Conservation (phyloP, 2,113 vertebrate genomes). For the Amia ocellicauda region DNA sequence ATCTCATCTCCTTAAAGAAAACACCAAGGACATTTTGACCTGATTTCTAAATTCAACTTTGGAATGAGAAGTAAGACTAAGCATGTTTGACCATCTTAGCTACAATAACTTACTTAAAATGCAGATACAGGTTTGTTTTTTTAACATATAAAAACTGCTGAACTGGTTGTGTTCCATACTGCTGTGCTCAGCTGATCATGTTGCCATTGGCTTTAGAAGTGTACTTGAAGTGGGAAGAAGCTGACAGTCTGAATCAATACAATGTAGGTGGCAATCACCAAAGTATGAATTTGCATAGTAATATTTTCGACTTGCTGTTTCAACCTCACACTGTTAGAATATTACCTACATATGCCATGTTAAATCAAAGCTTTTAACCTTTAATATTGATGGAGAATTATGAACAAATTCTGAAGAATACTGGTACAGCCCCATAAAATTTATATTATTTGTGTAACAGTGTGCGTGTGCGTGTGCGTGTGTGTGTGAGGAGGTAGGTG, state of each 20-base stretch:
- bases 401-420: too few species aligned
- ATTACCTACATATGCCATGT: neutral
- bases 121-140: neutral
- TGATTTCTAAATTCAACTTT: too few species aligned
- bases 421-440: too few species aligned
- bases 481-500: too few species aligned
- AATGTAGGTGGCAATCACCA: neutral
- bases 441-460: too few species aligned
- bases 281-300: conserved; percentile 25
- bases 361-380: neutral
- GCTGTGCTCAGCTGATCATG: conserved; percentile 18
- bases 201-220: conserved; percentile 6
- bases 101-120: neutral
- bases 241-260: conserved; percentile 27
- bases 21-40: too few species aligned
- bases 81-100: too few species aligned
- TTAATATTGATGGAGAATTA: neutral
- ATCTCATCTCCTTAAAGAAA: too few species aligned
- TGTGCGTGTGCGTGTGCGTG: too few species aligned
- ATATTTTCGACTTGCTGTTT: conserved; percentile 7
- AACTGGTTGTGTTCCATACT: conserved; percentile 7
- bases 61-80: too few species aligned
- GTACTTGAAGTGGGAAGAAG: conserved; percentile 4
- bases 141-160: conserved; percentile 16
- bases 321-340: conserved; percentile 8